Percentiles rank a stretch among this genome's conserved stretches.
Conservation (phyloP, 35 echinoderm and acorn worm species). For the Stichopus chloronotus region DNA sequence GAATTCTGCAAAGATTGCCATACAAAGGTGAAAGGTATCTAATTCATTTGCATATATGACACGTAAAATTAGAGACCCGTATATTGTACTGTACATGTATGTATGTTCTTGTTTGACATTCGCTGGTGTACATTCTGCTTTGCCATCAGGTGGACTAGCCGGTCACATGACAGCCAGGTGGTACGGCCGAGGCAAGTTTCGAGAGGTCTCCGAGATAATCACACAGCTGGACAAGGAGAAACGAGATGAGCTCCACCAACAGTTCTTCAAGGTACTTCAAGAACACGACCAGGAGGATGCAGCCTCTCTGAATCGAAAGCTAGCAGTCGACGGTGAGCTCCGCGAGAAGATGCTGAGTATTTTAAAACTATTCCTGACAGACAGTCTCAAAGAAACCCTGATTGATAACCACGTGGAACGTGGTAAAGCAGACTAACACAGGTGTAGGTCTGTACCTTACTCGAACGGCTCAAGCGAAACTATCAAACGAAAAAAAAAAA, state of each 20-base stretch:
- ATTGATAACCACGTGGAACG: conserved; percentile 68
- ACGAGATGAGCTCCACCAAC: conserved; percentile 65
- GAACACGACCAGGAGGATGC: conserved; percentile 70
- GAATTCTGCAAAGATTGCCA: too few relatives aligned
- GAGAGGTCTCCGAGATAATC: conserved; percentile 73
- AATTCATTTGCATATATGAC: too few relatives aligned
- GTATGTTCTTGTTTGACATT: too few relatives aligned
- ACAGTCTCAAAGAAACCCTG: conserved; percentile 70
- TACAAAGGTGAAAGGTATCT: too few relatives aligned
- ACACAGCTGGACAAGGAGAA: conserved; percentile 74
- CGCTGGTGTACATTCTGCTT: neutral
- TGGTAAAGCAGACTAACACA: conserved; percentile 87
- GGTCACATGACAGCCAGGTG: conserved; percentile 77
- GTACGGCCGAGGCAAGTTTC: conserved; percentile 78
- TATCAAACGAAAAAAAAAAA: too few relatives aligned
- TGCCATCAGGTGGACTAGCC: conserved; percentile 65
- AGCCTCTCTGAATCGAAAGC: conserved; percentile 57
- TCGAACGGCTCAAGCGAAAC: too few relatives aligned
- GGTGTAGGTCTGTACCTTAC: neutral
- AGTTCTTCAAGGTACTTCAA: conserved; percentile 60
- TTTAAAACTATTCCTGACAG: conserved; percentile 73
- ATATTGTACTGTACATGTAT: too few relatives aligned
- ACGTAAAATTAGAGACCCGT: too few relatives aligned
- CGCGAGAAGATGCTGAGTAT: conserved; percentile 72
- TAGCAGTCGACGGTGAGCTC: conserved; percentile 83